Conservation (phyloP, 2,113 vertebrate genomes). For the Delphinus delphis region DNA sequence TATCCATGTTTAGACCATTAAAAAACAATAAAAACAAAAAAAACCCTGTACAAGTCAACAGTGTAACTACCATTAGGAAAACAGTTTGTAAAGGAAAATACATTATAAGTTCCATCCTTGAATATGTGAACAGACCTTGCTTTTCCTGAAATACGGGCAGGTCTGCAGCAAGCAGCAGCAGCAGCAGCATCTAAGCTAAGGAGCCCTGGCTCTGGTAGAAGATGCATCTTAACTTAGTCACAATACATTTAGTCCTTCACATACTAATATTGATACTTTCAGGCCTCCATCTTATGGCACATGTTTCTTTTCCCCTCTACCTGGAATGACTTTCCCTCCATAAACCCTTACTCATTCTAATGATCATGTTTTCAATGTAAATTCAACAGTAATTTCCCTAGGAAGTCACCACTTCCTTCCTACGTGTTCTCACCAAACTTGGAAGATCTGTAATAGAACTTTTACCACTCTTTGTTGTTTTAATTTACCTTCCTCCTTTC, state of each 20-base stretch:
- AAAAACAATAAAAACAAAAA: not conserved
- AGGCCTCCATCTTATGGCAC: not conserved
- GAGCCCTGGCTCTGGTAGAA: not conserved
- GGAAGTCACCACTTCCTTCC: not conserved
- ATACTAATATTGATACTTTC: not conserved
- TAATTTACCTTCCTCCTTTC: not conserved
- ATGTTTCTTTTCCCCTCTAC: not conserved
- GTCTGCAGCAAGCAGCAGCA: too few species aligned
- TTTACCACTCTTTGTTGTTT: not conserved
- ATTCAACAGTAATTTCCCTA: conserved; percentile 11
- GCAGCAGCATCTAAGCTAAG: not conserved
- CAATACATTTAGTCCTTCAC: not conserved
- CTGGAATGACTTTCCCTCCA: not conserved
- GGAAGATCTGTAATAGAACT: not conserved
- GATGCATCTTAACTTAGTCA: not conserved
- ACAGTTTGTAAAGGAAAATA: not conserved
- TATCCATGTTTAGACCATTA: not conserved
- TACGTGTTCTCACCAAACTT: not conserved
- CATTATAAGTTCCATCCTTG: not conserved
- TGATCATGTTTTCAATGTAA: not conserved
- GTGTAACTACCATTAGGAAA: not conserved
- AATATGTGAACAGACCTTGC: not conserved
- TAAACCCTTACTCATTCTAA: not conserved
- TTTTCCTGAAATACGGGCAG: not conserved
- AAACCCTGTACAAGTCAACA: not conserved